A percentile compares a stretch with the other conserved stretches of the same genome.
phyloP scores from a whole-genome alignment of 1,140 invertebrate genomes.

The Lordiphosa stackelbergi region DNA sequence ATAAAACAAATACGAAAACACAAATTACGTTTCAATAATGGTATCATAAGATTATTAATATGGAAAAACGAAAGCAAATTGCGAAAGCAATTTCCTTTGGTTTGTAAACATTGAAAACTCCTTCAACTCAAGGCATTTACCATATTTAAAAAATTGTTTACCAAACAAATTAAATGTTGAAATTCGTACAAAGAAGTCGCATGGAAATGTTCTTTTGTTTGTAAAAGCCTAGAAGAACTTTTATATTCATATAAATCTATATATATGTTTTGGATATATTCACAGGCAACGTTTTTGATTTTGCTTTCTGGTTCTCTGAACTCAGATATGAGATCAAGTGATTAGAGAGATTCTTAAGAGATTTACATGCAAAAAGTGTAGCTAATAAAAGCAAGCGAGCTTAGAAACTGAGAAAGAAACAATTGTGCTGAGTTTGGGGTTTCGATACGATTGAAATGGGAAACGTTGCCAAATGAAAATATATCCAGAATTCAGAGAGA shows the following conservation, averaged over 20 bases:
- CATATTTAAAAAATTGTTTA: too few relatives aligned
- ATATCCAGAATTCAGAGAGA: constrained; percentile 52
- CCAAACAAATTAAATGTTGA: constrained; percentile 31
- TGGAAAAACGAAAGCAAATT: not conserved
- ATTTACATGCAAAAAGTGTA: constrained; percentile 68
- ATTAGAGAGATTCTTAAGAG: constrained; percentile 39
- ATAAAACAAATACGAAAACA: constrained; percentile 47
- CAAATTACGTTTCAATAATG: constrained; percentile 20
- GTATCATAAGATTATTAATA: not conserved
- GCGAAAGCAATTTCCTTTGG: constrained; percentile 7
- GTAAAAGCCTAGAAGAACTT: constrained; percentile 77
- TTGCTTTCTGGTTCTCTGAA: constrained; percentile 6
- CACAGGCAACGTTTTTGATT: constrained; percentile 54
- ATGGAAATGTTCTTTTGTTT: constrained; percentile 73
- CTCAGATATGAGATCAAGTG: constrained; percentile 52
- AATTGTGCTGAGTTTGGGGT: constrained; percentile 55
- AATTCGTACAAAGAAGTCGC: constrained; percentile 7
- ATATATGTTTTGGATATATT: constrained; percentile 66
- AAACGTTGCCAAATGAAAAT: constrained; percentile 62
- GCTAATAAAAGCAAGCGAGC: constrained; percentile 67
- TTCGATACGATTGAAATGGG: constrained; percentile 36
- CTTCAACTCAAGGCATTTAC: constrained; percentile 52
- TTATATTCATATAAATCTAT: constrained; percentile 12
- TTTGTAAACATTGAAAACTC: constrained; percentile 40
- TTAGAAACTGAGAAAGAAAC: constrained; percentile 29